phyloP scores from a whole-genome alignment of 2,888 invertebrate species.

The Dorcus hopei region DNA sequence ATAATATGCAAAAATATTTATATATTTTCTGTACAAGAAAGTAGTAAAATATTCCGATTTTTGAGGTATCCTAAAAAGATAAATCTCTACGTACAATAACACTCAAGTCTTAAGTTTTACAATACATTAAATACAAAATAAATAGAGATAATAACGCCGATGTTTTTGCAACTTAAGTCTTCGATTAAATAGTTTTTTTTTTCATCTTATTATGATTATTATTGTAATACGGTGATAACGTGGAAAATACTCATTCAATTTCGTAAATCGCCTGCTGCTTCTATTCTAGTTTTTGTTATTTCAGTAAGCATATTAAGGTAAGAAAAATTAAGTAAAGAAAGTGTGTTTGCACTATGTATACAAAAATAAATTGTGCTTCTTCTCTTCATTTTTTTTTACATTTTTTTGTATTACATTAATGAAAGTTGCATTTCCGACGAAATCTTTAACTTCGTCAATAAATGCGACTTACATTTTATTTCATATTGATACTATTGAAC shows the following conservation, averaged over 20 bases:
- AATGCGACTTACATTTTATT: too few species aligned
- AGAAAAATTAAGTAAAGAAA: too few species aligned
- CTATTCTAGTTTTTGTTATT: background rate
- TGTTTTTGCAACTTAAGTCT: background rate
- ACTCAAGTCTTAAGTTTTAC: constrained; percentile 11
- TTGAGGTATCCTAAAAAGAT: constrained; percentile 15
- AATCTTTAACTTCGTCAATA: too few species aligned
- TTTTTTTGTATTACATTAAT: too few species aligned
- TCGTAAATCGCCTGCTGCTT: background rate
- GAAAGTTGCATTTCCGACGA: too few species aligned
- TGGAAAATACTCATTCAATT: background rate
- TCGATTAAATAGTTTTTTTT: background rate
- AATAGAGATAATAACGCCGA: constrained; percentile 5
- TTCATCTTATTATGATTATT: background rate
- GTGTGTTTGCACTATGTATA: too few species aligned
- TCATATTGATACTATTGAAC: too few species aligned
- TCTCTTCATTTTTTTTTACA: too few species aligned
- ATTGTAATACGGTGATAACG: background rate
- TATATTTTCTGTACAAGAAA: constrained; percentile 18
- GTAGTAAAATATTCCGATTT: constrained; percentile 24
- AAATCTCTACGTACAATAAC: constrained; percentile 8
- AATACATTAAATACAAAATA: constrained; percentile 12
- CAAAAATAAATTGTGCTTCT: too few species aligned
- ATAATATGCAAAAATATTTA: constrained; percentile 24
- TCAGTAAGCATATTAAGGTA: background rate